Base-by-base conservation (phyloP, 1,140 invertebrate species). In the Phenacoccus solenopsis region DNA sequence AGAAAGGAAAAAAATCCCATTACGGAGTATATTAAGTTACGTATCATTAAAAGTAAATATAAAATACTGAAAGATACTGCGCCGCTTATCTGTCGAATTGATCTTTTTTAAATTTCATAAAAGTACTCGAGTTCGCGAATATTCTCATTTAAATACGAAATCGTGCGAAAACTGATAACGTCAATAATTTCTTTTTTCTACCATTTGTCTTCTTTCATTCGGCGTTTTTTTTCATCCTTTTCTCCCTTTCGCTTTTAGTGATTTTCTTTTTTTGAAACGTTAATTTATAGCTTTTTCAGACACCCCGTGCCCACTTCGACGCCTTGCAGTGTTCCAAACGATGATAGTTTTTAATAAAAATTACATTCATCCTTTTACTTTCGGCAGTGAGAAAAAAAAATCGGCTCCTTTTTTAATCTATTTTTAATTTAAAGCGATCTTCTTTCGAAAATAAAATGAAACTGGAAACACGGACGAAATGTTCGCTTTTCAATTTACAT, bases 81-180 rank as follows among this genome's bases (percentile, higher is more conserved):
- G 20, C 20, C 20, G 13, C 38, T 49, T 49, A 49, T 49, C 38
- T 2, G 12, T 10, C 38, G 38, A 49, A 49, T n/a, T 16, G 38
- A 49, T 49, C 38, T 49, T 49, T 49, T 49, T 49, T 49, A 49
- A 49, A 49, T 49, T 49, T 49, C 38, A 49, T 49, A 49, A 49
- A 49, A 49, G 20, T 49, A 16, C 38, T 49, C 13, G 13, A 49
- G 38, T 49, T 49, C 12, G 38, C 38, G 38, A 49, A 49, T 49
- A 49, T 49, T 49, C 38, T 49, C 38, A 49, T 49, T 49, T 49
- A 49, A 49, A 49, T 49, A 49, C 13, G 38, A 49, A 49, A 49
- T 49, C 38, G 38, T 49, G 38, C 38, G 38, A 49, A 49, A 49
- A 49, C 38, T 49, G 38, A 49, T 49, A 49, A 49, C 38, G 38